Evolutionary conservation across 2,888 invertebrate genomes (phyloP), one percentile per base, ranked within the genome.

Genomic region (Agriopis marginaria): DNA sequence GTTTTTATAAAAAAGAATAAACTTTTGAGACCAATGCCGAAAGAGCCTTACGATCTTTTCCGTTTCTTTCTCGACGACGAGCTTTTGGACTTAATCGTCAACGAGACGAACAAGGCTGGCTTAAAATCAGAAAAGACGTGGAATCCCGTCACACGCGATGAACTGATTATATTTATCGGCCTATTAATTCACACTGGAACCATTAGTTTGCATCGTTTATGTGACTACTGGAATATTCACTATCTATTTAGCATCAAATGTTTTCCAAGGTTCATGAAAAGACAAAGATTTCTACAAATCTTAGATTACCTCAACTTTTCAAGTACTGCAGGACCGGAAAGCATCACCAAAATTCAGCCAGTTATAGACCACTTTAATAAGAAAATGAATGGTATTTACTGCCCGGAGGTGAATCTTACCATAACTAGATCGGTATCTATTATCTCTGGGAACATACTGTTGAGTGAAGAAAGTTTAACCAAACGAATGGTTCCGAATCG

Each of bases 21-120:
- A 70, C 58, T 76, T 17, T 68, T 74, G 63, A 72, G 71, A 63
- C 65, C 73, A 10, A 61, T 76, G 63, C 72, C 77, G 64, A 44
- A 62, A 40, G 69, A 76, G 66, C 78, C 78, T 54, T 76, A 73
- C 67, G 71, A 77, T 23, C 71, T 76, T 17, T 80, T 79, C 50
- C 73, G 76, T 12, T 61, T 74, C 70, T 55, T 78, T 6, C 65
- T 78, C 61, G 75, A 77, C 39, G 76, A 79, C 42, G 69, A 74
- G 6, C 51, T 79, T 11, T 17, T 69, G 45, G 51, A 61, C 10
- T 1, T 61, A 51, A 45, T 65, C 39, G 14, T 12, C 0, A 7
- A 47, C 0, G 51, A 32, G n/a, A 69, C 69, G 0, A 69, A 69
- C 56, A 39, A n/a, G 17, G 7, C 9, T 17, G 69, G 32, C 40